These are phyloP conservation scores for Stenchaetothrips biformis DNA, from an alignment of 2,888 invertebrate genomes.

Conservation along the genomic window DNA sequence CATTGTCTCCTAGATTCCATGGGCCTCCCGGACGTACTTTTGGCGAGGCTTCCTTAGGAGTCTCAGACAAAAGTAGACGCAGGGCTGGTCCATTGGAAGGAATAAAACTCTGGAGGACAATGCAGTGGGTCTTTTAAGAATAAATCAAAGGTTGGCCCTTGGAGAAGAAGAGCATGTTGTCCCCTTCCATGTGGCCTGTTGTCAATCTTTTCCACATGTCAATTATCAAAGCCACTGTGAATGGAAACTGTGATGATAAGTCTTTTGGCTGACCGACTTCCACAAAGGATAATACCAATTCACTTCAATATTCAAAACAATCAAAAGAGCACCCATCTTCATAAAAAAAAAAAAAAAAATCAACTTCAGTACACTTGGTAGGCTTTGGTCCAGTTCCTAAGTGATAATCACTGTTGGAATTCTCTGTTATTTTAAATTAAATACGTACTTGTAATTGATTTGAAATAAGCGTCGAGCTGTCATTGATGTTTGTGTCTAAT, in stretches of 20 bases:
- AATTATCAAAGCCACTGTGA: conserved; percentile 16
- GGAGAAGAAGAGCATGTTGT: conserved; percentile 8
- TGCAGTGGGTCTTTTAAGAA: neutral
- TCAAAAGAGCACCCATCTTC: neutral
- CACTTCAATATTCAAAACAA: neutral
- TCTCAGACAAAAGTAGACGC: no score
- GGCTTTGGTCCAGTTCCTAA: no score
- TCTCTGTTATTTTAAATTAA: no score
- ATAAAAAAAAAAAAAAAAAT: neutral
- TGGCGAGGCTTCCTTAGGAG: no score
- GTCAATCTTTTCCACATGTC: conserved; percentile 24
- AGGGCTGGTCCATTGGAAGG: no score
- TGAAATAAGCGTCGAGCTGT: no score
- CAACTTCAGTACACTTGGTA: neutral
- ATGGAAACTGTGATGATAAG: conserved; percentile 10
- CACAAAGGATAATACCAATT: no score
- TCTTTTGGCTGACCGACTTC: neutral
- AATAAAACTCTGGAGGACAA: neutral
- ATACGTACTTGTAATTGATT: no score
- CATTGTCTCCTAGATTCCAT: neutral
- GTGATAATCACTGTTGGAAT: no score
- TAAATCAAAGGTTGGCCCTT: neutral
- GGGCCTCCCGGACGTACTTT: neutral
- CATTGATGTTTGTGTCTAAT: neutral
- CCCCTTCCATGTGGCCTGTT: conserved; percentile 21